Conservation (phyloP, 2,797 vertebrate species). For the Choloepus didactylus region DNA sequence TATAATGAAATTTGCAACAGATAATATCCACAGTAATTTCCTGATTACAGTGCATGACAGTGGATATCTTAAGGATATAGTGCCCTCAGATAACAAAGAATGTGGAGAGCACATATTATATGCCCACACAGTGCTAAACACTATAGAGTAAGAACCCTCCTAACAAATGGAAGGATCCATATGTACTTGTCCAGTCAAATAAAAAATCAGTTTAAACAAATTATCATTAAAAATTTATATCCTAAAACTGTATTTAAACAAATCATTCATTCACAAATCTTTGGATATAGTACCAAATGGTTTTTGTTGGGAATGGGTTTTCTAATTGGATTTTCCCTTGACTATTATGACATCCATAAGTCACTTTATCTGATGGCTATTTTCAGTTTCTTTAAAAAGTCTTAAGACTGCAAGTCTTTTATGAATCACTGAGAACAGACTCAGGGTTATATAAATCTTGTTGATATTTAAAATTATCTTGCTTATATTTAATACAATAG, state of each 20-base stretch:
- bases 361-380: background rate
- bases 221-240: background rate
- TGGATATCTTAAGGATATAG: no score
- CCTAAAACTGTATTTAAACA: background rate
- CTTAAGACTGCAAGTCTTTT: background rate
- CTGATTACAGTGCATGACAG: no score
- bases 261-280: background rate
- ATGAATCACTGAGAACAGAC: background rate
- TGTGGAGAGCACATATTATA: background rate
- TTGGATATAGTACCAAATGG: background rate
- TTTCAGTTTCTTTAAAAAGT: background rate
- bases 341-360: background rate
- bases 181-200: background rate
- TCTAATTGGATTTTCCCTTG: background rate
- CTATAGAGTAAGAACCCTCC: background rate
- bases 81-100: background rate
- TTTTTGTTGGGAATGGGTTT: no score
- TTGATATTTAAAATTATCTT: slow-evolving; percentile 9
- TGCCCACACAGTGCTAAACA: background rate
- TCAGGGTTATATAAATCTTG: background rate
- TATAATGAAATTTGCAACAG: no score
- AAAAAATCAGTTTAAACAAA: background rate
- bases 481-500: background rate
- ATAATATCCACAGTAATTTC: no score
- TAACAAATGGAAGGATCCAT: background rate